Evolutionary conservation across 2,888 invertebrate species (phyloP), one percentile per base, ranked within the genome.

Genomic region (Clitarchus hookeri): DNA sequence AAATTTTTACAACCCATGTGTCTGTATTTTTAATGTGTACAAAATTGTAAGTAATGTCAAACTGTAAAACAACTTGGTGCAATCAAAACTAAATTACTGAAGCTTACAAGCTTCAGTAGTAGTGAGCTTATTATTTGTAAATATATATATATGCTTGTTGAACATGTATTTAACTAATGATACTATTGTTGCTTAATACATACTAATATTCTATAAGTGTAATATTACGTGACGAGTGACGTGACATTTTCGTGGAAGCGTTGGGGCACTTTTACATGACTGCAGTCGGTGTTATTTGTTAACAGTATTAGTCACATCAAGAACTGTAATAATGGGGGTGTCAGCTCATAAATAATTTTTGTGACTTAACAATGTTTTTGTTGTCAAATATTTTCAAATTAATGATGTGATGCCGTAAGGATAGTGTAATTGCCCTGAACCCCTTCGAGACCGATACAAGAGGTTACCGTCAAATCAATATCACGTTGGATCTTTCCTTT

Each of bases 71-170:
- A n/a, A 65, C 23, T 65, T 65, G 65, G 65, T 65, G 65, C 65
- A 65, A 65, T 65, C 65, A 65, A 65, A 65, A 65, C 65, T 65
- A 65, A 65, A 16, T 8, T 65, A 65, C 65, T 65, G 65, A 65
- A 65, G 65, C 65, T 65, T 19, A 16, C 16, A 65, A 65, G 65
- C 65, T 65, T 65, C 65, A 65, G 65, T 65, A n/a, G 65, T 65
- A 65, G 65, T 65, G 65, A 65, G 65, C 65, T 65, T 65, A 65
- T 23, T 65, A 65, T 9, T 8, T 65, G n/a, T 65, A 65, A 23
- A 65, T 16, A 65, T 48, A 48, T 48, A 65, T 65, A 65, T n/a
- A 65, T 65, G 65, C 65, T 65, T 65, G 65, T 65, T 65, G 65
- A 65, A 65, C 65, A n/a, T 65, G 65, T 65, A 65, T 65, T 65